phyloP scores from a whole-genome alignment of 2,797 vertebrate genomes.

The Hafferia zeledoni region DNA sequence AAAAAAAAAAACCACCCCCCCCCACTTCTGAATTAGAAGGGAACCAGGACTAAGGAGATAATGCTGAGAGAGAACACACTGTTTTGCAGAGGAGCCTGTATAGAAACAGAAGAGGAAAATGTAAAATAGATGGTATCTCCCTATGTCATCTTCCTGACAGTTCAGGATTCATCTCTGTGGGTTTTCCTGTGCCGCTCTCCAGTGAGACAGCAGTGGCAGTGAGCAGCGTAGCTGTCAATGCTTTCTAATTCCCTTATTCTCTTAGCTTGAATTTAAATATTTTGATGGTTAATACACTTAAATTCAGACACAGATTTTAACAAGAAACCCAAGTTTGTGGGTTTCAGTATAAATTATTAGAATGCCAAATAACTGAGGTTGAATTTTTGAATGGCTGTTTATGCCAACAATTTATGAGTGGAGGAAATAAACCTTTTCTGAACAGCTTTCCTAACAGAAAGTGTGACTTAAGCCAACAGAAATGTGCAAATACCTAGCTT shows the following conservation, averaged over 20 bases:
- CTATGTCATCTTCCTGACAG: neutral
- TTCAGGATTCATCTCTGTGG: neutral
- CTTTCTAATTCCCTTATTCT: slow-evolving; percentile 2
- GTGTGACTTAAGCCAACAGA: slow-evolving; percentile 47
- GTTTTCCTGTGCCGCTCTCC: neutral
- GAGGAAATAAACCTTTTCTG: slow-evolving; percentile 61
- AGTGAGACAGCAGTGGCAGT: neutral
- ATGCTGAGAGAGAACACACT: neutral
- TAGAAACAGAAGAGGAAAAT: neutral
- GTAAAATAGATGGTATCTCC: accelerated
- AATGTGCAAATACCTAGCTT: slow-evolving; percentile 52
- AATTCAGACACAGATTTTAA: slow-evolving; percentile 1
- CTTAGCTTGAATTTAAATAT: slow-evolving; percentile 38
- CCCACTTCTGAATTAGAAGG: neutral
- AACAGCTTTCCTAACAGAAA: slow-evolving; percentile 52
- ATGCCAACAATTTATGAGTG: slow-evolving; percentile 33
- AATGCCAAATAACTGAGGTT: slow-evolving; percentile 52
- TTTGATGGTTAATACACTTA: slow-evolving; percentile 30
- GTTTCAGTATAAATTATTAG: slow-evolving; percentile 8
- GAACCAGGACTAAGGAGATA: neutral
- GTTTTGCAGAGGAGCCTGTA: neutral
- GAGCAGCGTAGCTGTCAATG: neutral
- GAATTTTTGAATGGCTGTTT: slow-evolving; percentile 47
- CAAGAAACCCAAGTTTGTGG: neutral
- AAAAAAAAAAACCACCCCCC: neutral